Evolutionary conservation across 2,888 invertebrate genomes (phyloP), one percentile per base, ranked within the genome.

Genomic region (Polyommatus icarus): DNA sequence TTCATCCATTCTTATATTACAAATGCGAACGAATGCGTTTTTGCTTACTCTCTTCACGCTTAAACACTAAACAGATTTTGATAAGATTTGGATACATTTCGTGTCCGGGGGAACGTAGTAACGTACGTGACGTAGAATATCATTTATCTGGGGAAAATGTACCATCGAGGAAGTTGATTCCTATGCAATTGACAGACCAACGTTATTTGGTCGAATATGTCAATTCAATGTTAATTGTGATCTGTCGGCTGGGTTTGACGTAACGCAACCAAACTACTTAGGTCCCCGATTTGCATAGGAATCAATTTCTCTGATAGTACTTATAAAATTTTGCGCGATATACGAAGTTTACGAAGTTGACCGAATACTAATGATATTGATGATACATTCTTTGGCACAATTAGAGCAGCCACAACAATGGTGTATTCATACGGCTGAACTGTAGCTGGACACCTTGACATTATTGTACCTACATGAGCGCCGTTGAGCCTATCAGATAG

Each of bases 331-430:
- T 15, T 15, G 54, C 18, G 18, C 54, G 54, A 54, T 3, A 15
- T 10, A 50, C 50, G 50, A 15, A 15, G 15, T 50, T 50, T 15
- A 3, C 50, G 15, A 15, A 50, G 50, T 50, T 24, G 3, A 12
- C 7, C 20, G 24, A 8, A 20, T 8, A 3, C 7, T 61, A 24
- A 61, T 61, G 24, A 61, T 67, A 18, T 29, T 67, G 32, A 32
- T 6, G 18, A 67, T 67, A 18, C 15, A 67, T 18, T 67, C 29
- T 67, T 67, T 67, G 29, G 29, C 15, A 29, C 75, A 75, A 75
- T 75, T 75, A 75, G 75, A 75, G 75, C 75, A 75, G 24, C 20
- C 10, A 75, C 50, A 54, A 75, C 75, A 75, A 75, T 75, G 75
- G 75, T 18, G 75, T 75, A 54, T 54, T 75, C 75, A 75, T 54